phyloP scores from a whole-genome alignment of 2,113 vertebrate species.

The Leucosticte australis region DNA sequence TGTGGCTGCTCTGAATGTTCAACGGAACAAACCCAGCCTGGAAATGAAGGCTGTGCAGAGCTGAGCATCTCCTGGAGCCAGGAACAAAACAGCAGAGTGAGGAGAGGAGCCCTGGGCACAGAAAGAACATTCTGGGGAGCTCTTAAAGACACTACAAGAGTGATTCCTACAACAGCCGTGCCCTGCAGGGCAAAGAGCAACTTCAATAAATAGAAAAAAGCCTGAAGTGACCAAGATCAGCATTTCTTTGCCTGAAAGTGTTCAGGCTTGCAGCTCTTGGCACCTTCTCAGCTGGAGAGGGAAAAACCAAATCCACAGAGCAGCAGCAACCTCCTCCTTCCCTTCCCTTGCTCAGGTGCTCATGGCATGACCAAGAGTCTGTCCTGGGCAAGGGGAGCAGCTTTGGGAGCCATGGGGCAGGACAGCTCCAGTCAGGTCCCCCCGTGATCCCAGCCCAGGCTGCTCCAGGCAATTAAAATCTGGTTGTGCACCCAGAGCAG shows the following conservation, averaged over 20 bases:
- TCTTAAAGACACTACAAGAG: not conserved
- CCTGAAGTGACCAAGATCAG: not conserved
- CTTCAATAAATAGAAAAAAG: not conserved
- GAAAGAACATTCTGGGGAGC: not conserved
- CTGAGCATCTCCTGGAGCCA: not conserved
- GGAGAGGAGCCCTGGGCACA: not conserved
- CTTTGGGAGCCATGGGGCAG: not conserved
- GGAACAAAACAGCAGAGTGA: not conserved
- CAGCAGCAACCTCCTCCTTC: not conserved
- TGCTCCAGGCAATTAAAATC: not conserved
- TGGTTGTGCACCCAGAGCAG: not conserved
- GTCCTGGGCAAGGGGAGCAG: not conserved
- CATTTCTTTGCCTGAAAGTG: not conserved
- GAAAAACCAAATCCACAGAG: not conserved
- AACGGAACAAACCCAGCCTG: not conserved
- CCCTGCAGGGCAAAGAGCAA: not conserved
- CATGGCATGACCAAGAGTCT: fast-evolving
- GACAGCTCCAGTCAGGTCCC: not conserved
- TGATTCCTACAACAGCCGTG: fast-evolving
- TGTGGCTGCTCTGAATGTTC: not conserved
- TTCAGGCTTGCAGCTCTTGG: not conserved
- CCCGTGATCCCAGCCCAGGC: not conserved
- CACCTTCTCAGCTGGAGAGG: not conserved
- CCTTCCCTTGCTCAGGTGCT: too few species aligned
- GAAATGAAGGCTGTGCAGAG: not conserved